These are phyloP conservation scores for Lepilemur septentrionalis DNA, from an alignment of 2,797 vertebrate species.

Conservation along the genomic window DNA sequence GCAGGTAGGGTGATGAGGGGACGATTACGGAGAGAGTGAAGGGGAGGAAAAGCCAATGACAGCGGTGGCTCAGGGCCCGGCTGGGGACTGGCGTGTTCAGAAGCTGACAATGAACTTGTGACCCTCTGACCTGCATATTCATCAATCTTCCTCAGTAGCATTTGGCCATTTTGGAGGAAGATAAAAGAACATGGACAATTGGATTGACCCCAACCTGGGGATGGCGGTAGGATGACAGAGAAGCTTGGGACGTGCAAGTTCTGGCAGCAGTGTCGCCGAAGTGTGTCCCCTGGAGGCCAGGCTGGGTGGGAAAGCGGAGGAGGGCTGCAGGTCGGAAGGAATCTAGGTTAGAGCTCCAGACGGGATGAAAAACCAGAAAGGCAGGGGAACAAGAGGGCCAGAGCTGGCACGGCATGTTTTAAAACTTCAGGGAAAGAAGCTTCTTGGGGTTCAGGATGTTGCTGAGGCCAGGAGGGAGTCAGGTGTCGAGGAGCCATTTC, in stretches of 20 bases:
- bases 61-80: not conserved
- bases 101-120: not conserved
- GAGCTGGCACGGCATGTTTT: not conserved
- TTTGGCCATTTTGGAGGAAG: not conserved
- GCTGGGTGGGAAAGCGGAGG: not conserved
- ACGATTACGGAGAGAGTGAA: not conserved
- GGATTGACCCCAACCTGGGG: not conserved
- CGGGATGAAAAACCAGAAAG: not conserved
- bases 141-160: not conserved
- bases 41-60: not conserved
- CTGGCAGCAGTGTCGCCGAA: not conserved
- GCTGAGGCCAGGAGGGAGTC: accelerated
- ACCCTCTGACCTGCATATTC: not conserved
- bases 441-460: not conserved
- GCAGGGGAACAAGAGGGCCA: not conserved
- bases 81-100: not conserved
- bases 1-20: too few species aligned
- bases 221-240: not conserved
- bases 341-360: not conserved
- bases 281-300: not conserved
- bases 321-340: not conserved
- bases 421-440: not conserved
- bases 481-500: not conserved
- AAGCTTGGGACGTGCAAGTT: too few species aligned
- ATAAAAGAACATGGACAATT: not conserved